These are phyloP conservation scores for Anguilla megastoma DNA, from an alignment of 2,797 vertebrate genomes.

Conservation along the genomic window DNA sequence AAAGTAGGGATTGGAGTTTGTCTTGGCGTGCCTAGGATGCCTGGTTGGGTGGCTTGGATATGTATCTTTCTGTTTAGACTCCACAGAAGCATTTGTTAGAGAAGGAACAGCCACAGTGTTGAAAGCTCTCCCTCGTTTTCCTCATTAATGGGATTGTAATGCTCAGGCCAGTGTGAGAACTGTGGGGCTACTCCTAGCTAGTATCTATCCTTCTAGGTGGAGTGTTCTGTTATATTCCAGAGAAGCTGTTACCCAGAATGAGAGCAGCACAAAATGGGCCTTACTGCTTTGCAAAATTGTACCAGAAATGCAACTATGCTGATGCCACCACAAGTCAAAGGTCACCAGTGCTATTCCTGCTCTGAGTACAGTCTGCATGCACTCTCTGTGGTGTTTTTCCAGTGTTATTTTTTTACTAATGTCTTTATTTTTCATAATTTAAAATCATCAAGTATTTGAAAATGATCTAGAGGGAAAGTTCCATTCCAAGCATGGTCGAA, in stretches of 20 bases:
- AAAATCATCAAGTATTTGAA: no score
- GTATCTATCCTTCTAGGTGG: slow-evolving; percentile 28
- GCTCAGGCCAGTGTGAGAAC: slow-evolving; percentile 46
- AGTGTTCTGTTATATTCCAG: slow-evolving; percentile 48
- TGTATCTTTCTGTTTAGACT: slow-evolving; percentile 45
- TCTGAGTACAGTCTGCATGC: no score
- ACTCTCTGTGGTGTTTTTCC: no score
- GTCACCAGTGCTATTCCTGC: not conserved
- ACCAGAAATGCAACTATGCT: not conserved
- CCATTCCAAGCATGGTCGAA: not conserved
- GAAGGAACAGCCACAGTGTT: slow-evolving; percentile 38
- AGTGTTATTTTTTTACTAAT: no score
- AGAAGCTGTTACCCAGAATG: slow-evolving; percentile 45
- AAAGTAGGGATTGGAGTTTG: slow-evolving; percentile 55
- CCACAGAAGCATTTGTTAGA: slow-evolving; percentile 24
- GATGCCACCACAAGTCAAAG: not conserved
- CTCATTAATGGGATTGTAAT: slow-evolving; percentile 51
- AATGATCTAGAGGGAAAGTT: not conserved
- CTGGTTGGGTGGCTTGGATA: slow-evolving; percentile 52
- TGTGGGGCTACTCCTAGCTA: slow-evolving; percentile 54
- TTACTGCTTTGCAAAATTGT: not conserved
- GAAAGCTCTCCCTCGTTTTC: slow-evolving; percentile 45
- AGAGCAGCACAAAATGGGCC: not conserved
- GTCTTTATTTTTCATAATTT: no score
- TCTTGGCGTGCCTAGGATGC: slow-evolving; percentile 53